Evolutionary conservation across 1,140 invertebrate species (phyloP).

Genomic region (Rhagoletis zephyria): DNA sequence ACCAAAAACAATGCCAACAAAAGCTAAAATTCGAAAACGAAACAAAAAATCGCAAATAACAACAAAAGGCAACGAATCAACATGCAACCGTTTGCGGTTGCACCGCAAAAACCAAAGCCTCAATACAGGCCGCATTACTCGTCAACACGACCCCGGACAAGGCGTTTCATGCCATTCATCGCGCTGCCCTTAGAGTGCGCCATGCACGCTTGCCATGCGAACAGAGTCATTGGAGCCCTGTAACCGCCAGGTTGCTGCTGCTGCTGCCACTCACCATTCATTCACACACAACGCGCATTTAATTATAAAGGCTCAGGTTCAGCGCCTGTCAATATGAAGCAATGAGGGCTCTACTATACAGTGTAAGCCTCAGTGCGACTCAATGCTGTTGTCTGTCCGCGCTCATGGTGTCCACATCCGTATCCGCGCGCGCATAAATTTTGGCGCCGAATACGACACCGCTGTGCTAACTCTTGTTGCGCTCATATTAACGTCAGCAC

Average conservation of each 20-base stretch:
- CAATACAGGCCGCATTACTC: conserved; percentile 57
- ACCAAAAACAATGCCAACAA: conserved; percentile 2
- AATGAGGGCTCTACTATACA: not conserved
- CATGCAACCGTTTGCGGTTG: conserved; percentile 59
- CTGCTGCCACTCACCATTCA: conserved; percentile 41
- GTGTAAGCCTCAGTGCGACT: not conserved
- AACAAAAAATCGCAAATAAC: conserved; percentile 9
- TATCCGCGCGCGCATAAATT: not conserved
- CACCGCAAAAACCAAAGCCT: conserved; percentile 72
- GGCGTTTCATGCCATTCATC: not conserved
- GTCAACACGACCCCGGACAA: conserved; percentile 43
- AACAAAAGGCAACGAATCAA: conserved; percentile 39
- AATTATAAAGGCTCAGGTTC: conserved; percentile 50
- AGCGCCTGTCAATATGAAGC: conserved; percentile 45
- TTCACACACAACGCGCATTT: conserved; percentile 34
- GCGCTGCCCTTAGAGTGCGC: not conserved
- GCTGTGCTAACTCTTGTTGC: not conserved
- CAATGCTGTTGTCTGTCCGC: not conserved
- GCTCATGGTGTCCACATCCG: not conserved
- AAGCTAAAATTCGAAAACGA: conserved; percentile 16
- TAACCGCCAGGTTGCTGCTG: not conserved
- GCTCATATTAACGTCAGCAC: conserved; percentile 14
- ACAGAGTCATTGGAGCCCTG: not conserved
- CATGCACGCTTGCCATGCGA: not conserved
- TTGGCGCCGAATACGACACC: not conserved